Evolutionary conservation across 1,140 invertebrate species (phyloP).

Genomic region (Pseudachorutes palmiensis): DNA sequence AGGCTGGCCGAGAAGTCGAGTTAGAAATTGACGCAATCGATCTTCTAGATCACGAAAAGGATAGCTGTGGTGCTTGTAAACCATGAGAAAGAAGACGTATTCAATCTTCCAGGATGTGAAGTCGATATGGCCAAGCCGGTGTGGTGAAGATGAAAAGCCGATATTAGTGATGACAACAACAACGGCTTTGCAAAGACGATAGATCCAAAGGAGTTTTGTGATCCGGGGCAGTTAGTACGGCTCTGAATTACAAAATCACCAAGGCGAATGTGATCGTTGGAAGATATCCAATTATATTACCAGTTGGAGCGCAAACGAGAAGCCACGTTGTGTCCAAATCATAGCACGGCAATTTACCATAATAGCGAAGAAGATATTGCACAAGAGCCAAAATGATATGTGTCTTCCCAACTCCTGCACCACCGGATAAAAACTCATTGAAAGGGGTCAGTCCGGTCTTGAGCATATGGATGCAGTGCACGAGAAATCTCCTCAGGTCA

Average conservation of each 20-base stretch:
- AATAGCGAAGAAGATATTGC: constrained; percentile 14
- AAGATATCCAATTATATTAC: neutral
- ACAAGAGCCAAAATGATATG: constrained; percentile 18
- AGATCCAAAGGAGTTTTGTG: neutral
- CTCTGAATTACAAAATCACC: neutral
- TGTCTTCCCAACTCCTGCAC: constrained; percentile 24
- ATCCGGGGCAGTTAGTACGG: neutral
- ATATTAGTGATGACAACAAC: too few species aligned
- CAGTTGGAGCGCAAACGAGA: constrained; percentile 39
- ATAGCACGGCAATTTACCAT: neutral
- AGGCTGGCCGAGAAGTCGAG: neutral
- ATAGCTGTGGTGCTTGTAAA: neutral
- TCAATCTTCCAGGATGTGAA: neutral
- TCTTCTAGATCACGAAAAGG: neutral
- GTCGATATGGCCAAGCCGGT: too few species aligned
- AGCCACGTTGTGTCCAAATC: constrained; percentile 10
- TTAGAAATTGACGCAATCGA: neutral
- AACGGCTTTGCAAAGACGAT: too few species aligned
- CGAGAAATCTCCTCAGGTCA: constrained; percentile 10
- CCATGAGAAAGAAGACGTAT: neutral
- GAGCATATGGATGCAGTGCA: constrained; percentile 8
- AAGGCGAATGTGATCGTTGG: neutral
- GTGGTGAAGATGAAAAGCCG: too few species aligned
- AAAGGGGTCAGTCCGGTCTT: constrained; percentile 11
- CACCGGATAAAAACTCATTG: constrained; percentile 15